Evolutionary conservation across 2,888 invertebrate species (phyloP).

Genomic region (Leptarthrus brevirostris): DNA sequence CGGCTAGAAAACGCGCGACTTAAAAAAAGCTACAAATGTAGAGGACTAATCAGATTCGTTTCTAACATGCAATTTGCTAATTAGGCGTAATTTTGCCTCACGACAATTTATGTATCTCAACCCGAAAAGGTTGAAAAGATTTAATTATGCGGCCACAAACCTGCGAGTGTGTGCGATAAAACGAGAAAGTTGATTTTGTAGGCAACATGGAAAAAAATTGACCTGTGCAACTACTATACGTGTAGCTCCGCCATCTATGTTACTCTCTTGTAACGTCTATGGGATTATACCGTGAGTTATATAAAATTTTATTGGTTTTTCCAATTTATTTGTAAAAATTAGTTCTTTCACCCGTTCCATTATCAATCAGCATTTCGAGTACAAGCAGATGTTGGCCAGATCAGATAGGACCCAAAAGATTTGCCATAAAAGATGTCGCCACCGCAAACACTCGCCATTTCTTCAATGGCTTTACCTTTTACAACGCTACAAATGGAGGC

Average conservation of each 20-base stretch:
- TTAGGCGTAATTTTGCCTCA: conserved; percentile 42
- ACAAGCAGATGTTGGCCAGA: too few species aligned
- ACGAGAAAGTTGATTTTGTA: conserved; percentile 6
- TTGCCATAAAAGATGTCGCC: not conserved
- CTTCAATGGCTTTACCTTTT: conserved; percentile 34
- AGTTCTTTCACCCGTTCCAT: too few species aligned
- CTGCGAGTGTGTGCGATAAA: not conserved
- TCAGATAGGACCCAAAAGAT: not conserved
- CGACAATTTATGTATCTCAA: conserved; percentile 38
- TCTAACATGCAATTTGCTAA: conserved; percentile 50
- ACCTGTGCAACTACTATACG: too few species aligned
- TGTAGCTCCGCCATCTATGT: too few species aligned
- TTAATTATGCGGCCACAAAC: conserved; percentile 28
- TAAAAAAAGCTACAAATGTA: conserved; percentile 24
- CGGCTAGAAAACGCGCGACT: not conserved
- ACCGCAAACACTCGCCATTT: conserved; percentile 16
- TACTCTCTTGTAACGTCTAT: too few species aligned
- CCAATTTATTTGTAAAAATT: too few species aligned
- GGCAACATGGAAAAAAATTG: too few species aligned
- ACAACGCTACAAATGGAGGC: conserved; percentile 36
- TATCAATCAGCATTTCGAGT: too few species aligned
- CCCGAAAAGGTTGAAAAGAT: conserved; percentile 38
- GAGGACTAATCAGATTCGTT: conserved; percentile 49
- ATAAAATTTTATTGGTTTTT: too few species aligned
- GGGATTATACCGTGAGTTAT: too few species aligned